Conservation (phyloP, 2,797 vertebrate species). For the Meriones psammophilus region DNA sequence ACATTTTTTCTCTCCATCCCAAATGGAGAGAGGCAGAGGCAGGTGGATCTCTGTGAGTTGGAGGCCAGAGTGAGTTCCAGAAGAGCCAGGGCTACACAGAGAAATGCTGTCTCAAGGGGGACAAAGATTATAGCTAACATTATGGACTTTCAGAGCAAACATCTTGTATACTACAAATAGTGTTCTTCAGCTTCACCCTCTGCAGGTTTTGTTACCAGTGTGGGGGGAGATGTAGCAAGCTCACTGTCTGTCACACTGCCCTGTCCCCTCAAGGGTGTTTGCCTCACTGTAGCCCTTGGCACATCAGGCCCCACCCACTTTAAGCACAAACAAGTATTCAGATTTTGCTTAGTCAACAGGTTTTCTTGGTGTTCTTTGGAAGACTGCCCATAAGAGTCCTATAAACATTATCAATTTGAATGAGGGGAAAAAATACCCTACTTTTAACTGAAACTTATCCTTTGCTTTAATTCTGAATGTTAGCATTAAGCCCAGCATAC, state of each 20-base stretch:
- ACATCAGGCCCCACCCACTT: neutral
- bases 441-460: neutral
- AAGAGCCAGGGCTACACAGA: neutral
- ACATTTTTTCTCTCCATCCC: neutral
- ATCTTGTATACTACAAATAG: neutral
- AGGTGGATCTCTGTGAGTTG: neutral
- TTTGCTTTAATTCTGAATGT: neutral
- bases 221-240: neutral
- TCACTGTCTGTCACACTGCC: neutral
- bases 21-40: neutral
- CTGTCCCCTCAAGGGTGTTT: neutral
- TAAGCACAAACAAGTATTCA: neutral
- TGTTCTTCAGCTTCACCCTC: neutral
- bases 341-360: neutral
- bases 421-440: neutral
- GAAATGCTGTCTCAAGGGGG: neutral
- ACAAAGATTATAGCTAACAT: neutral
- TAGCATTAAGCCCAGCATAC: neutral
- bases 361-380: neutral
- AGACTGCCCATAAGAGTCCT: neutral
- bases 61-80: neutral
- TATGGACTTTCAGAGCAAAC: neutral
- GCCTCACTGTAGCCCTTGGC: neutral
- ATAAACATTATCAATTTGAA: neutral
- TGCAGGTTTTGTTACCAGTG: neutral